A percentile compares a stretch with the other conserved stretches of the same genome.
Evolutionary conservation across 92 coral and sea anemone genomes (phyloP).

Genomic region (Palythoa heliodiscus): DNA sequence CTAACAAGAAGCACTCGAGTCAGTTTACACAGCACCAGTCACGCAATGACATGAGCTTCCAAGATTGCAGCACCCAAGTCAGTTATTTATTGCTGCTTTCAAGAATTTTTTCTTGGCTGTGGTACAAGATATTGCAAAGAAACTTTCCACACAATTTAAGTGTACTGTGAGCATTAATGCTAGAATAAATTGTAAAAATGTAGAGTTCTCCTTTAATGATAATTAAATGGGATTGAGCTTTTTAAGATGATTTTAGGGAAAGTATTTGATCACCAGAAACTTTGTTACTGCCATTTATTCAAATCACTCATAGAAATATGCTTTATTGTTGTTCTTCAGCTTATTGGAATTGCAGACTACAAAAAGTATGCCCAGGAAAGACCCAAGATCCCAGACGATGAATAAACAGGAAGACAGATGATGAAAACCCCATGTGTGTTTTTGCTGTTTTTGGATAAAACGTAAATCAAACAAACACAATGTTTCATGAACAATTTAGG

Average conservation of each 20-base stretch:
- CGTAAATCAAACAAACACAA: slow-evolving; percentile 1
- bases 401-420: neutral
- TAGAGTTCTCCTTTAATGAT: too few relatives aligned
- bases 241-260: neutral
- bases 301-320: neutral
- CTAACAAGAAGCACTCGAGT: too few relatives aligned
- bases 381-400: slow-evolving; percentile 21
- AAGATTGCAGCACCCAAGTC: too few relatives aligned
- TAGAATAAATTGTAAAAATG: too few relatives aligned
- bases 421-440: neutral
- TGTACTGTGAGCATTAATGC: too few relatives aligned
- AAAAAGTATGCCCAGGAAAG: slow-evolving; percentile 38
- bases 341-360: slow-evolving; percentile 42
- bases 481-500: neutral
- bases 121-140: too few relatives aligned
- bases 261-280: neutral
- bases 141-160: too few relatives aligned
- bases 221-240: neutral
- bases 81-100: too few relatives aligned
- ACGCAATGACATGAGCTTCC: too few relatives aligned
- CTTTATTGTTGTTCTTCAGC: neutral
- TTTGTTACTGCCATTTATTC: too few relatives aligned
- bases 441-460: slow-evolving; percentile 5
- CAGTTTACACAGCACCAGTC: too few relatives aligned
- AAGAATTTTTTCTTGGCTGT: too few relatives aligned